phyloP scores from a whole-genome alignment of 2,888 invertebrate genomes.

The Portevinia maculata region DNA sequence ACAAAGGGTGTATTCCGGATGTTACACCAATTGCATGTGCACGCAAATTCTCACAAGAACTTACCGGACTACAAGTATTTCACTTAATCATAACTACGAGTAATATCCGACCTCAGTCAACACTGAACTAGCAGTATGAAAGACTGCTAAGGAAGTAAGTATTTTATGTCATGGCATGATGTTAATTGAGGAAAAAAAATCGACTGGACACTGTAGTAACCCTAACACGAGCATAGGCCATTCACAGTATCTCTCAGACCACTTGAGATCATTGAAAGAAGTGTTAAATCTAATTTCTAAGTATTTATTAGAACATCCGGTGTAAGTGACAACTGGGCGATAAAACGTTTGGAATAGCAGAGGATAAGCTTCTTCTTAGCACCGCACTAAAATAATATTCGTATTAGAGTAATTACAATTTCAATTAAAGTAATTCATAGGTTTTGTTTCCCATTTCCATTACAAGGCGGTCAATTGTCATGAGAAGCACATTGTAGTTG shows the following conservation, averaged over 20 bases:
- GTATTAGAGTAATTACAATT: constrained; percentile 9
- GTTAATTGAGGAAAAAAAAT: constrained; percentile 32
- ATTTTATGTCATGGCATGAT: constrained; percentile 23
- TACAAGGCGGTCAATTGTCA: constrained; percentile 18
- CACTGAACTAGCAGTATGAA: constrained; percentile 16
- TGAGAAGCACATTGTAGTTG: constrained; percentile 10
- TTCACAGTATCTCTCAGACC: constrained; percentile 18
- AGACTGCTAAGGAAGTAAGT: constrained; percentile 24
- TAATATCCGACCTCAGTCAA: constrained; percentile 28
- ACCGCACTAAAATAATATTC: constrained; percentile 5
- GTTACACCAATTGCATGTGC: constrained; percentile 25
- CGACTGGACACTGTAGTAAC: constrained; percentile 11
- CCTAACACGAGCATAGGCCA: constrained; percentile 7
- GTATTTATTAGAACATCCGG: constrained; percentile 42
- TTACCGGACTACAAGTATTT: constrained; percentile 25
- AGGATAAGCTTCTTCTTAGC: not conserved
- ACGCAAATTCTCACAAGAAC: constrained; percentile 46
- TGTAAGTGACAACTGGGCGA: constrained; percentile 10
- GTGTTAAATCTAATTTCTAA: constrained; percentile 36
- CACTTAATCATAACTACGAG: constrained; percentile 17
- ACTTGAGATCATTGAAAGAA: constrained; percentile 33
- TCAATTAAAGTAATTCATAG: constrained; percentile 14
- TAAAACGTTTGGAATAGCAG: constrained; percentile 5
- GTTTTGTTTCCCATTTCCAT: constrained; percentile 27
- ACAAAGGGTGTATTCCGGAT: constrained; percentile 49